A percentile compares a stretch with the other conserved stretches of the same genome.
Evolutionary conservation across 1,140 invertebrate genomes (phyloP).

Genomic region (Musca domestica): DNA sequence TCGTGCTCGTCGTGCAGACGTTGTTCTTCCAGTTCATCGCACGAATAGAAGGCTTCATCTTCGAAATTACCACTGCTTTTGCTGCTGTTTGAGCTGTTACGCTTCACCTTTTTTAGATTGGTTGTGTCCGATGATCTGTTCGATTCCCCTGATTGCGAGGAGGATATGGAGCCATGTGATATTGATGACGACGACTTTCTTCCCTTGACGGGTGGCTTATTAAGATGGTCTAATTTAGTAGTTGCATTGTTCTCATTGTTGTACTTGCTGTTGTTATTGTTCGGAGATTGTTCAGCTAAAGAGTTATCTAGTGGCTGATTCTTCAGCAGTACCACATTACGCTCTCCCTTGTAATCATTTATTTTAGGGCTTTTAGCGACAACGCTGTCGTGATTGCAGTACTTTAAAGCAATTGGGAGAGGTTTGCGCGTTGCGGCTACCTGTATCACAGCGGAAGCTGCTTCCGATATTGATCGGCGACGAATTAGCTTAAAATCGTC

Average conservation of each 20-base stretch:
- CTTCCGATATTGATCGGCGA: constrained; percentile 33
- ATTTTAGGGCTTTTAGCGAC: constrained; percentile 28
- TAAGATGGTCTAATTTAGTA: not conserved
- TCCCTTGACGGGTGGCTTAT: constrained; percentile 12
- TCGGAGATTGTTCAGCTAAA: constrained; percentile 24
- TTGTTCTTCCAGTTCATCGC: constrained; percentile 25
- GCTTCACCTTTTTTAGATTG: constrained; percentile 26
- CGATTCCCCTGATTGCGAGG: not conserved
- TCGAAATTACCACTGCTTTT: constrained; percentile 31
- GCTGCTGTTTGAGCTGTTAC: constrained; percentile 31
- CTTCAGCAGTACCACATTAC: constrained; percentile 36
- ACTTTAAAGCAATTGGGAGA: constrained; percentile 32
- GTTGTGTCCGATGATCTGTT: not conserved
- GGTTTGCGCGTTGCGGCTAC: constrained; percentile 28
- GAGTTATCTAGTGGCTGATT: constrained; percentile 29
- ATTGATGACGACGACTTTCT: not conserved
- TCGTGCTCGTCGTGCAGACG: constrained; percentile 3
- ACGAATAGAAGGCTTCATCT: constrained; percentile 31
- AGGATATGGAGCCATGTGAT: not conserved
- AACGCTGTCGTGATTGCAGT: constrained; percentile 5
- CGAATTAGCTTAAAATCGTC: constrained; percentile 39
- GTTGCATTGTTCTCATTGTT: not conserved
- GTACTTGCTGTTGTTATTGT: constrained; percentile 14
- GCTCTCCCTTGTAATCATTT: constrained; percentile 30
- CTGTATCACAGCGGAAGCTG: constrained; percentile 28